These are phyloP conservation scores for Drosophila elegans DNA, from an alignment of 1,140 invertebrate species.

Conservation along the genomic window DNA sequence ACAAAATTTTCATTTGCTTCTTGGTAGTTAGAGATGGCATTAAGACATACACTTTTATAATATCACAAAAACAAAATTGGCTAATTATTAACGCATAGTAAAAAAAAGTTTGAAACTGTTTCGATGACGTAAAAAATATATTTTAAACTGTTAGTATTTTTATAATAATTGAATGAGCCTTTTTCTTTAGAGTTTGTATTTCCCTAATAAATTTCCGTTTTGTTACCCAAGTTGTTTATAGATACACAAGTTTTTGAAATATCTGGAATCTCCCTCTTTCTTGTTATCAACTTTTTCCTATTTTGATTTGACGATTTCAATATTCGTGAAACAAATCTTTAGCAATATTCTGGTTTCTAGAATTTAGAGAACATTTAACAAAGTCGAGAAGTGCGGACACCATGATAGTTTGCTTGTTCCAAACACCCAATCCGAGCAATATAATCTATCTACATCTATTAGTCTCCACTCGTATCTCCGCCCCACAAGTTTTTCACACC, in stretches of 20 bases:
- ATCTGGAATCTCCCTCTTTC: background rate
- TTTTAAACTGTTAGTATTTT: no score
- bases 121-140: no score
- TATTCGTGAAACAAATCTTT: background rate
- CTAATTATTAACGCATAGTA: no score
- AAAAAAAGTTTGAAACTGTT: no score
- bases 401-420: background rate
- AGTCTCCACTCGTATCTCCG: conserved; percentile 35
- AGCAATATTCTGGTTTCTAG: background rate
- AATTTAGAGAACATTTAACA: conserved; percentile 7
- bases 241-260: background rate
- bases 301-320: background rate
- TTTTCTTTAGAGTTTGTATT: background rate
- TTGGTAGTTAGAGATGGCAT: background rate
- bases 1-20: conserved; percentile 13
- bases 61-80: no score
- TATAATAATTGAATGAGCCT: no score
- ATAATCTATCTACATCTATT: conserved; percentile 22
- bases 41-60: background rate
- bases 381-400: background rate
- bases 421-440: conserved; percentile 3
- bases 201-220: background rate
- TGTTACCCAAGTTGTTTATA: no score
- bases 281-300: background rate
- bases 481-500: conserved; percentile 78